Percentiles rank a stretch among this genome's conserved stretches.
Conservation (phyloP, 2,888 invertebrate genomes). For the Dryadula phaetusa region DNA sequence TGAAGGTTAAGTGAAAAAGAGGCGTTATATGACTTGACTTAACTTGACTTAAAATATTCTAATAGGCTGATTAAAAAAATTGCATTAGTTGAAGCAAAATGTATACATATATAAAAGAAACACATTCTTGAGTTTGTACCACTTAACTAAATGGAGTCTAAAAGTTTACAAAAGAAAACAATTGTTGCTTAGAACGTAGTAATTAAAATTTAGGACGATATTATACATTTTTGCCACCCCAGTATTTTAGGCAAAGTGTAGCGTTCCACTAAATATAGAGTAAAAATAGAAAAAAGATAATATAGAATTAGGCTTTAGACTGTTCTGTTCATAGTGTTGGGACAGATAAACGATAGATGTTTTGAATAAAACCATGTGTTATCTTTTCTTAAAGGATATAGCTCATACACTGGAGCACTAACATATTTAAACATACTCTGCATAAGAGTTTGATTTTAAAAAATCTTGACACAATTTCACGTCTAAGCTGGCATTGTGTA, state of each 20-base stretch:
- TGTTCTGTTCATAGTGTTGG: too few relatives aligned
- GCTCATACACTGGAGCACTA: neutral
- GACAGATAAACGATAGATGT: neutral
- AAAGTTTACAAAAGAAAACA: neutral
- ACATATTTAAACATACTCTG: constrained; percentile 21
- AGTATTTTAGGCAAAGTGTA: too few relatives aligned
- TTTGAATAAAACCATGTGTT: neutral
- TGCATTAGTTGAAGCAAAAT: too few relatives aligned
- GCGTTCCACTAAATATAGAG: too few relatives aligned
- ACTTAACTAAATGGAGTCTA: neutral
- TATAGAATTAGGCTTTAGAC: too few relatives aligned
- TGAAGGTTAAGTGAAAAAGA: neutral
- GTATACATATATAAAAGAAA: too few relatives aligned
- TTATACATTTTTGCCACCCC: too few relatives aligned
- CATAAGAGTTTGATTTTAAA: constrained; percentile 41
- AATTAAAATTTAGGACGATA: too few relatives aligned
- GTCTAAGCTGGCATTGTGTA: constrained; percentile 54
- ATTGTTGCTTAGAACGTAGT: neutral
- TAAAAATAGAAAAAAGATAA: too few relatives aligned
- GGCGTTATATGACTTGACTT: neutral
- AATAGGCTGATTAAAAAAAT: neutral
- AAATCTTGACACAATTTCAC: constrained; percentile 56
- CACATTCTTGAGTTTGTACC: too few relatives aligned
- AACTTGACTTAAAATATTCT: too few relatives aligned
- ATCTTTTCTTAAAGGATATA: neutral